Evolutionary conservation across 2,113 vertebrate species (phyloP), one percentile per base, ranked within the genome.

Genomic region (Cromileptes altivelis): DNA sequence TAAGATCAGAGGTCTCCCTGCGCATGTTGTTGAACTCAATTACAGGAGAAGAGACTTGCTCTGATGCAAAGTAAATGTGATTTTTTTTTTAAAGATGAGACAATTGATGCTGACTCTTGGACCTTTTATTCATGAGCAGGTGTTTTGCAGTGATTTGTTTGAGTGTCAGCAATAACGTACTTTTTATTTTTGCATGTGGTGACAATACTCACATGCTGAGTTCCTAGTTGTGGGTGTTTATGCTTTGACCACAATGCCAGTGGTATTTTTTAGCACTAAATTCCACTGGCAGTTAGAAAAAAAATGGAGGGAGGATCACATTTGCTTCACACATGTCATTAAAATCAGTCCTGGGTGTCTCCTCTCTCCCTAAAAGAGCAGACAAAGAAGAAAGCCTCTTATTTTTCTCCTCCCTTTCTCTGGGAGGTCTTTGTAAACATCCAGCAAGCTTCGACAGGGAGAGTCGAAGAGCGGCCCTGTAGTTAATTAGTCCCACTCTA

Each of bases 321-420:
- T 92, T 93, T 94, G 91, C 80, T 91, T 87, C 87, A 89, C 93
- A 94, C 88, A 93, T 93, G 94, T 93, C 93, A 93, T 94, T 93
- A 92, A 92, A 93, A 94, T 73, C 84, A 78, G 76, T 85, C 80
- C 78, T 92, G 90, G 89, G 89, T 92, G 89, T 92, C 88, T 90
- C 68, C 78, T 85, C 85, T 82, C 78, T 83, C 86, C 72, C 84
- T 63, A 53, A 87, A 85, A 91, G 83, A 91, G 78, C 64, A 83
- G 82, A 91, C 84, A 86, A 82, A 89, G 87, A 89, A 87, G 77
- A 86, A 85, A 85, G 78, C 72, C 68, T 84, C 82, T 82, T 88
- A 81, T 88, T 88, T 89, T 82, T 87, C 83, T 88, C 80, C 78
- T 74, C 85, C 75, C 73, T 83, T 84, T 92, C 86, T 88, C 61